These are phyloP conservation scores for Henricia sp. DNA, from an alignment of 53 echinoderm and acorn worm species.

Conservation along the genomic window DNA sequence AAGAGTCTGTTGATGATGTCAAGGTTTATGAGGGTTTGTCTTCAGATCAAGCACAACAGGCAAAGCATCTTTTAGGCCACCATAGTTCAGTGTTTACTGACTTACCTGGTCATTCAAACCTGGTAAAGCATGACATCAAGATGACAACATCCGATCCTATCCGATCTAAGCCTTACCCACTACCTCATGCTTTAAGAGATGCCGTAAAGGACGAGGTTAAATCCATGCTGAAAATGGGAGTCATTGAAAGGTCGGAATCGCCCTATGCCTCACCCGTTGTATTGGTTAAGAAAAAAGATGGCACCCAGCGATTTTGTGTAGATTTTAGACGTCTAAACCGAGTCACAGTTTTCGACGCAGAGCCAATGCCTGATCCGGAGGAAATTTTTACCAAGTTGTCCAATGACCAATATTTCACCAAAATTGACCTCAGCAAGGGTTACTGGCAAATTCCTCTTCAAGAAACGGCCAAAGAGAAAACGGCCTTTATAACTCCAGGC, in stretches of 20 bases:
- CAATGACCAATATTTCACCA: too few relatives aligned
- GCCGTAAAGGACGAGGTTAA: conserved; percentile 2
- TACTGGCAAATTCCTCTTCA: conserved; percentile 59
- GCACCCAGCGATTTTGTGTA: conserved; percentile 6
- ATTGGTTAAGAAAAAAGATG: too few relatives aligned
- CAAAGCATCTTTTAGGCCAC: background rate
- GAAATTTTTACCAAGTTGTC: too few relatives aligned
- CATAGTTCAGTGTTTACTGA: conserved; percentile 11
- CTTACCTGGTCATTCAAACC: conserved; percentile 13
- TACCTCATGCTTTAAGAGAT: conserved; percentile 15
- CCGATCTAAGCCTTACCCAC: too few relatives aligned
- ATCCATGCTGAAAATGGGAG: background rate
- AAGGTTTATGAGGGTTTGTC: conserved; percentile 27
- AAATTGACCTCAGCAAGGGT: conserved; percentile 48
- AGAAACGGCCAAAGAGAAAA: conserved; percentile 16
- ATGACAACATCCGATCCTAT: conserved; percentile 25
- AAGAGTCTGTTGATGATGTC: conserved; percentile 36
- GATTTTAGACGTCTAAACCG: conserved; percentile 38
- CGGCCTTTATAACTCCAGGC: conserved; percentile 56
- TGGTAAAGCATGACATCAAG: conserved; percentile 43
- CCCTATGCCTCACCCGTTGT: too few relatives aligned
- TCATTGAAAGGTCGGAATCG: too few relatives aligned
- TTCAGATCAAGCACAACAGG: background rate
- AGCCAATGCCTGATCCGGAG: too few relatives aligned
- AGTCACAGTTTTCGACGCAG: conserved; percentile 43